These are phyloP conservation scores for Hirtodrosophila histrioides DNA, from an alignment of 2,888 invertebrate genomes.

Conservation along the genomic window DNA sequence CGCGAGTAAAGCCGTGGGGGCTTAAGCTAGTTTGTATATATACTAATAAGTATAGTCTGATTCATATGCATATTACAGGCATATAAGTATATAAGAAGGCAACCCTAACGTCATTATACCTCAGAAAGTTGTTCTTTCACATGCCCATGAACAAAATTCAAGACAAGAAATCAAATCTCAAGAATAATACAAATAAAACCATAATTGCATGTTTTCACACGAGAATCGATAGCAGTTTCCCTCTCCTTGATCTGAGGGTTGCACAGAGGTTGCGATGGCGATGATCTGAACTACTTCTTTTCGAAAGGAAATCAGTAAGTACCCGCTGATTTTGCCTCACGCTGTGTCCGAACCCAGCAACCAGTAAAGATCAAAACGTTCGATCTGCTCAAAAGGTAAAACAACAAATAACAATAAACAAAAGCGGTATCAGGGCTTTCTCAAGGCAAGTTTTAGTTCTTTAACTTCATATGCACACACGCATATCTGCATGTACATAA, in stretches of 20 bases:
- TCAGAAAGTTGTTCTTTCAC: constrained; percentile 14
- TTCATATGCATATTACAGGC: too few relatives aligned
- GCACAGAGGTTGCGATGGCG: constrained; percentile 28
- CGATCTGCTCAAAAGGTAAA: constrained; percentile 42
- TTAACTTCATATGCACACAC: neutral
- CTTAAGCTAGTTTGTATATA: too few relatives aligned
- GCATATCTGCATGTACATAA: neutral
- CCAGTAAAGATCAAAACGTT: constrained; percentile 54
- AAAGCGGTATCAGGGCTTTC: constrained; percentile 4
- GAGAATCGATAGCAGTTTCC: constrained; percentile 69
- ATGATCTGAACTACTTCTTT: constrained; percentile 20
- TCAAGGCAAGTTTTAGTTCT: neutral
- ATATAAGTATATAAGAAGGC: neutral
- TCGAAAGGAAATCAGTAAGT: constrained; percentile 17
- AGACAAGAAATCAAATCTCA: constrained; percentile 15
- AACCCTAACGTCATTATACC: constrained; percentile 3
- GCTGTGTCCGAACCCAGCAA: constrained; percentile 44
- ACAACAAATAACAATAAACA: constrained; percentile 32
- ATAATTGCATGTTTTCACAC: constrained; percentile 83
- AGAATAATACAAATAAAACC: constrained; percentile 71
- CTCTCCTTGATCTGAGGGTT: constrained; percentile 28
- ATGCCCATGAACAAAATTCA: constrained; percentile 4
- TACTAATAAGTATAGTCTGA: too few relatives aligned
- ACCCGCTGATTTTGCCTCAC: constrained; percentile 54
- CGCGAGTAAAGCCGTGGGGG: too few relatives aligned